These are phyloP conservation scores for Parnassius mnemosyne DNA, from an alignment of 2,888 invertebrate genomes.

Conservation along the genomic window DNA sequence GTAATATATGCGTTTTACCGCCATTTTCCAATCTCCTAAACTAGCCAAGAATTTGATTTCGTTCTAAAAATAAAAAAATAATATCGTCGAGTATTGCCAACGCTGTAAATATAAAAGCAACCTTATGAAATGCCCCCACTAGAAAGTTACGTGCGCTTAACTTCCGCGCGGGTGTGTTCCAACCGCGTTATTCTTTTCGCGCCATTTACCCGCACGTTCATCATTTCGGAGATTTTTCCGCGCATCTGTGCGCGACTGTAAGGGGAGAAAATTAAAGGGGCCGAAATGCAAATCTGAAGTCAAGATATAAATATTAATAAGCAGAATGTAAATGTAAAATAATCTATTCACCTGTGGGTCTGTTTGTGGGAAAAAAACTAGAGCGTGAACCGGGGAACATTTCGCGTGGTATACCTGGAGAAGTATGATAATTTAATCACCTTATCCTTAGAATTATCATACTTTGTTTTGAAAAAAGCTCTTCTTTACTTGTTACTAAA, in stretches of 20 bases:
- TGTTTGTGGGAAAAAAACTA: constrained; percentile 8
- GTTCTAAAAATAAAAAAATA: neutral
- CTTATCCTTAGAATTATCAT: too few relatives aligned
- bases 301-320: constrained; percentile 64
- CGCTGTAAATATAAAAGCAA: constrained; percentile 6
- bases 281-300: constrained; percentile 67
- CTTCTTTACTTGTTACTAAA: too few relatives aligned
- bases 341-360: constrained; percentile 16
- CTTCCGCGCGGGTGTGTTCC: constrained; percentile 51
- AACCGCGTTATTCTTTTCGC: constrained; percentile 67
- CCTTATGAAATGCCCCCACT: constrained; percentile 26
- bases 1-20: too few relatives aligned
- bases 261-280: constrained; percentile 47
- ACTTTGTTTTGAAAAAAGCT: too few relatives aligned
- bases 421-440: too few relatives aligned
- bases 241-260: constrained; percentile 40
- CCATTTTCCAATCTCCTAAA: too few relatives aligned
- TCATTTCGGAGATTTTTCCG: constrained; percentile 68
- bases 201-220: constrained; percentile 71
- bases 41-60: too few relatives aligned
- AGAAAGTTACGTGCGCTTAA: constrained; percentile 39
- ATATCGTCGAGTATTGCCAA: neutral
- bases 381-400: neutral
- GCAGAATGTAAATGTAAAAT: constrained; percentile 1
- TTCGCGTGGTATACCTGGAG: neutral